These are phyloP conservation scores for Dermatophagoides farinae DNA, from an alignment of 1,140 invertebrate genomes.

Conservation along the genomic window DNA sequence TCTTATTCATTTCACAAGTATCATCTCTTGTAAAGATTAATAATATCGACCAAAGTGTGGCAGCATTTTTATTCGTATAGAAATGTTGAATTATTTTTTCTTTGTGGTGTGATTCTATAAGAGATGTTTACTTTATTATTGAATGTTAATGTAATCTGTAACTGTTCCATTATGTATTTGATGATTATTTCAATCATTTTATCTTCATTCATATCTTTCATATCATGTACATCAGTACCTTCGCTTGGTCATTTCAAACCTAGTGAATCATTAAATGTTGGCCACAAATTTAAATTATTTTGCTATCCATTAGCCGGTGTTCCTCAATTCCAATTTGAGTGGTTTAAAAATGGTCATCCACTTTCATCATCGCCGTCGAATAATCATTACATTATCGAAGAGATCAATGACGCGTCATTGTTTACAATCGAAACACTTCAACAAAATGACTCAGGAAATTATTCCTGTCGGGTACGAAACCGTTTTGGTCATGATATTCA, in stretches of 20 bases:
- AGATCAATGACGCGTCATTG: not conserved
- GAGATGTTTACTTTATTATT: not conserved
- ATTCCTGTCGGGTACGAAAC: slow-evolving; percentile 8
- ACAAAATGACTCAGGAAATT: slow-evolving; percentile 12
- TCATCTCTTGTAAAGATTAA: no score
- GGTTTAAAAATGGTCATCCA: not conserved
- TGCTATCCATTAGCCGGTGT: not conserved
- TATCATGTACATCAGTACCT: not conserved
- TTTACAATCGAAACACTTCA: slow-evolving; percentile 11
- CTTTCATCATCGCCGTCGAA: not conserved
- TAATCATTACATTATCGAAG: not conserved
- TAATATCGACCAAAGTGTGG: no score
- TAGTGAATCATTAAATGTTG: not conserved
- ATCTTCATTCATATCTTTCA: not conserved
- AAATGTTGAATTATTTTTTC: not conserved
- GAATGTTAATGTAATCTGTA: not conserved
- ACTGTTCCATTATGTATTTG: not conserved
- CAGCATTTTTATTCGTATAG: no score
- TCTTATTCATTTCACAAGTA: no score
- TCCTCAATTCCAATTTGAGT: not conserved
- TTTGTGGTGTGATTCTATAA: not conserved
- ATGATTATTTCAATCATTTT: not conserved
- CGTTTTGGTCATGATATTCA: slow-evolving; percentile 12
- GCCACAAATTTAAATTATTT: slow-evolving; percentile 5
- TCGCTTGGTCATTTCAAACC: not conserved